Base-by-base conservation (phyloP, 64 coral and sea anemone genomes). In the Actinia tenebrosa region DNA sequence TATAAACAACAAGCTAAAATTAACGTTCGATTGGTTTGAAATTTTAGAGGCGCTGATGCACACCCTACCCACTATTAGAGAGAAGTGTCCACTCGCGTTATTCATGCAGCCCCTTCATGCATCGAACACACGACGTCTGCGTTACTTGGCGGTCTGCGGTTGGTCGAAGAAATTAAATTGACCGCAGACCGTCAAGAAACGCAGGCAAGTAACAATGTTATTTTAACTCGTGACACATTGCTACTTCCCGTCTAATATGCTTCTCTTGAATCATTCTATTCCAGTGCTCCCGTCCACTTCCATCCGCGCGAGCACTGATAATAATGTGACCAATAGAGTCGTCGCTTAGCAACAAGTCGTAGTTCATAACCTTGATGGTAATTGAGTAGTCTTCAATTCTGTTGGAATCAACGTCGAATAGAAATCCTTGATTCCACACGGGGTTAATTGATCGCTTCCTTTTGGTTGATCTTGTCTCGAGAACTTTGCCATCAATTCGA, bases 391-490 rank as follows among this genome's bases (percentile, higher is more conserved):
- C 63, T 45, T 96, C 71, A 53, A 90, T 56, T 11, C 71, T 84
- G n/a, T 78, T 82, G 13, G 56, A 30, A 13, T 92, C 84, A 15
- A 96, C 88, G 58, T 96, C 94, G 77, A 93, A 92, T 9, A 93
- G 82, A 83, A 96, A 96, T 23, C 91, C 94, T 82, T 96, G 84
- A 42, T 96, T 96, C 94, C 94, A 96, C 0, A 93, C 91, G 3
- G 94, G 84, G 60, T 84, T 92, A 22, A 87, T 23, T 59, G 83
- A 80, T 5, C 79, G 87, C n/a, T 86, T 89, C 81, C 90, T 89
- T 52, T 95, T 95, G 3, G 94, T 95, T 64, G 84, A 78, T 87
- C 90, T 86, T 22, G 87, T 89, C n/a, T 96, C 94, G 53, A 93
- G 43, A 17, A 44, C 46, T 68, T 83, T 84, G n/a, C 58, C 88